phyloP scores from a whole-genome alignment of 2,888 invertebrate species.

The Iphiclides podalirius region DNA sequence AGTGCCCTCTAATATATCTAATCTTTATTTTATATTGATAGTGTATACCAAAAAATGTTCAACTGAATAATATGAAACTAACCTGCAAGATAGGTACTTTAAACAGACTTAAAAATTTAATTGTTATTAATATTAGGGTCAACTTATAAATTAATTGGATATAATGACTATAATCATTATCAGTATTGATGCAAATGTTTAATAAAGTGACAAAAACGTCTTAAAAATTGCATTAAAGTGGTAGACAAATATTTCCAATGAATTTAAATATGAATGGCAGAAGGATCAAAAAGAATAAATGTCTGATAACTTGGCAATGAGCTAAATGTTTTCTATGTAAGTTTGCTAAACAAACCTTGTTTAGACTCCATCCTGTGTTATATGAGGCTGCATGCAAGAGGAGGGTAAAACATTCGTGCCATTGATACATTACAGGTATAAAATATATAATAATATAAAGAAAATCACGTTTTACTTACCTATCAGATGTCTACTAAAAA shows the following conservation, averaged over 20 bases:
- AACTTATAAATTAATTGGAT: neutral
- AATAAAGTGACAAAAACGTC: neutral
- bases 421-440: constrained; percentile 15
- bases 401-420: constrained; percentile 48
- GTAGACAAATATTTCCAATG: no score
- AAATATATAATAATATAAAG: neutral
- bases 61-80: neutral
- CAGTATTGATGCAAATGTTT: neutral
- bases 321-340: constrained; percentile 28
- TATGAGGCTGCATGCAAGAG: constrained; percentile 76
- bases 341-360: constrained; percentile 70
- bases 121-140: neutral
- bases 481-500: no score
- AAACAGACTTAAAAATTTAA: no score
- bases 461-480: constrained; percentile 3
- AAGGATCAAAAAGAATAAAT: no score
- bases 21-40: no score
- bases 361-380: constrained; percentile 72
- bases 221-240: neutral
- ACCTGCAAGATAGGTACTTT: no score
- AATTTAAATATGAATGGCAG: no score
- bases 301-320: no score
- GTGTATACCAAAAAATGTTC: no score
- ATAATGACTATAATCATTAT: neutral
- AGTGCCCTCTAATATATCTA: neutral